Evolutionary conservation across 2,888 invertebrate genomes (phyloP), one percentile per base, ranked within the genome.

Genomic region (Agrochola macilenta): DNA sequence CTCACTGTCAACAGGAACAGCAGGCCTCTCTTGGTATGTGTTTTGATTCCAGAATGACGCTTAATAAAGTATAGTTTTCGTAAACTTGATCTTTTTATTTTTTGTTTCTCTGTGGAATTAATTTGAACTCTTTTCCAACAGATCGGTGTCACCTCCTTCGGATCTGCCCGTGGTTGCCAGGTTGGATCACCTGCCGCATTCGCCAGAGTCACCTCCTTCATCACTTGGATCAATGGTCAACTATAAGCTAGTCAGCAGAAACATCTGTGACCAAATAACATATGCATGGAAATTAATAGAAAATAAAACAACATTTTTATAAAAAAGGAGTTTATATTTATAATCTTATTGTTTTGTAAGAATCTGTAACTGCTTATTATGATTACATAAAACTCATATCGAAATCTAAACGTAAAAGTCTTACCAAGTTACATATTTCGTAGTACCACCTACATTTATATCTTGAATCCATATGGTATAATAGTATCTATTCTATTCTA

Each of bases 91-190:
- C 43, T 26, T 26, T 12, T 20, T 23, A 46, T 46, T 26, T 46
- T 12, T 46, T 12, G 2, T 46, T 66, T 46, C 2, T 30, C 20
- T 49, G 46, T 66, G 12, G 4, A 20, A 46, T 12, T 46, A 14
- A 66, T 68, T 68, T 46, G 20, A 35, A 74, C 5, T 26, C 2
- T 49, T 71, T 77, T 26, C 61, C 76, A 64, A 12, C 89, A 93
- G 93, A 89, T 93, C 69, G 93, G 93, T 72, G 69, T 93, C 1
- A 87, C 89, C 8, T 93, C 93, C 11, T 93, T 92, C 84, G 91
- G 90, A 7, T 89, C 91, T 17, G 86, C 71, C 3, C 71, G 74
- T 5, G 93, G 93, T 17, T 93, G 93, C 81, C 68, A 90, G 72
- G 26, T 77, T 30, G 88, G 88, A 26, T 77, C 87, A 11, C 93